These are phyloP conservation scores for Eulemur rufifrons DNA, from an alignment of 2,113 vertebrate genomes.

Conservation along the genomic window DNA sequence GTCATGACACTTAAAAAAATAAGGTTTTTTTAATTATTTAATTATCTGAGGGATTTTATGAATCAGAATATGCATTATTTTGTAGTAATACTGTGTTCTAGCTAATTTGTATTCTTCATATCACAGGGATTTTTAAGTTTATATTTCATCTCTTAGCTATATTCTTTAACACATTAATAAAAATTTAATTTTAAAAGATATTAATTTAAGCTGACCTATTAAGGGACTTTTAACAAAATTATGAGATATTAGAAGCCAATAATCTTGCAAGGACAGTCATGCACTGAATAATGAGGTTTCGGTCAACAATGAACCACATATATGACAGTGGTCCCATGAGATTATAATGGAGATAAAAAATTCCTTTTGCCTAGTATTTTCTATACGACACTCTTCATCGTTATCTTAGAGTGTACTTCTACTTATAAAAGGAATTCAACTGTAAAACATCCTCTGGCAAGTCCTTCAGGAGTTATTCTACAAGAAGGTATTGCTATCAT, in stretches of 20 bases:
- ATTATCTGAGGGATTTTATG: not conserved
- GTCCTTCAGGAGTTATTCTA: not conserved
- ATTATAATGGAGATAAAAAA: not conserved
- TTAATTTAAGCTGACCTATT: not conserved
- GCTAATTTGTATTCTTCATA: not conserved
- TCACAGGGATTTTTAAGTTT: not conserved
- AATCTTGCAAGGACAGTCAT: not conserved
- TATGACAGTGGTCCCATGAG: not conserved
- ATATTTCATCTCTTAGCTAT: not conserved
- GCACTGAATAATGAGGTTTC: not conserved
- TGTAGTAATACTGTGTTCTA: not conserved
- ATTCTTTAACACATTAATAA: not conserved
- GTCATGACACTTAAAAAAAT: not conserved
- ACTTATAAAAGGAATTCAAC: not conserved
- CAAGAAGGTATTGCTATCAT: not conserved
- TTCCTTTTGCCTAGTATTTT: not conserved
- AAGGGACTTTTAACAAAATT: slow-evolving; percentile 1
- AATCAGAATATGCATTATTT: not conserved
- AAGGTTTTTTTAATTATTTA: not conserved
- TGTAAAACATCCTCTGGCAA: not conserved
- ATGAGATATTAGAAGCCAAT: not conserved
- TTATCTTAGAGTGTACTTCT: not conserved
- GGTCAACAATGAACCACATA: not conserved
- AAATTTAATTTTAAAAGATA: not conserved
- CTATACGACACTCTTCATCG: not conserved